Evolutionary conservation across 2,797 vertebrate genomes (phyloP).

Genomic region (Esox masquinongy): DNA sequence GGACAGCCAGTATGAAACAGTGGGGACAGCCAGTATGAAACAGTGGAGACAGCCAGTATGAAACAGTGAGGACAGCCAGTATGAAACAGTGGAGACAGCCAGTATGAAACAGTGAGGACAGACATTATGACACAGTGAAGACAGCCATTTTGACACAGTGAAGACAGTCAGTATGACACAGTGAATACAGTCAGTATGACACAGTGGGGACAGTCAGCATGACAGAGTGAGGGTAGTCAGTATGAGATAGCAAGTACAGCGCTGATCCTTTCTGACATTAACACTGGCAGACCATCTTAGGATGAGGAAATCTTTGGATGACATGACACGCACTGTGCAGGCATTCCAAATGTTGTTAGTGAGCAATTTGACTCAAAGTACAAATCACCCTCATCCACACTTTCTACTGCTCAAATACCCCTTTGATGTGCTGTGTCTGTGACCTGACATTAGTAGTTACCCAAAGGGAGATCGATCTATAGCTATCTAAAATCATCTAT

Average conservation of each 20-base stretch:
- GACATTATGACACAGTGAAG: no score
- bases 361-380: conserved; percentile 37
- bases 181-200: no score
- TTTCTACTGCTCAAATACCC: conserved; percentile 46
- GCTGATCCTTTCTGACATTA: conserved; percentile 27
- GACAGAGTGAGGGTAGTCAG: no score
- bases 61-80: no score
- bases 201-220: no score
- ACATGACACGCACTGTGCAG: conserved; percentile 40
- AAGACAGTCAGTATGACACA: no score
- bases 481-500: no score
- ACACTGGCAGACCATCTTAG: conserved; percentile 53
- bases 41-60: neutral
- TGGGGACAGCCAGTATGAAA: neutral
- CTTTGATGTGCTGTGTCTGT: conserved; percentile 57
- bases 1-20: neutral
- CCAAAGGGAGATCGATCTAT: conserved; percentile 39
- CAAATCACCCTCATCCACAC: conserved; percentile 40
- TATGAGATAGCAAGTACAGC: neutral
- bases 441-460: conserved; percentile 58
- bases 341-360: conserved; percentile 41
- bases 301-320: conserved; percentile 35
- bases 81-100: no score
- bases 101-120: no score
- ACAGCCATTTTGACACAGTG: no score